Evolutionary conservation across 2,113 vertebrate genomes (phyloP).

Genomic region (Colinus virginianus): DNA sequence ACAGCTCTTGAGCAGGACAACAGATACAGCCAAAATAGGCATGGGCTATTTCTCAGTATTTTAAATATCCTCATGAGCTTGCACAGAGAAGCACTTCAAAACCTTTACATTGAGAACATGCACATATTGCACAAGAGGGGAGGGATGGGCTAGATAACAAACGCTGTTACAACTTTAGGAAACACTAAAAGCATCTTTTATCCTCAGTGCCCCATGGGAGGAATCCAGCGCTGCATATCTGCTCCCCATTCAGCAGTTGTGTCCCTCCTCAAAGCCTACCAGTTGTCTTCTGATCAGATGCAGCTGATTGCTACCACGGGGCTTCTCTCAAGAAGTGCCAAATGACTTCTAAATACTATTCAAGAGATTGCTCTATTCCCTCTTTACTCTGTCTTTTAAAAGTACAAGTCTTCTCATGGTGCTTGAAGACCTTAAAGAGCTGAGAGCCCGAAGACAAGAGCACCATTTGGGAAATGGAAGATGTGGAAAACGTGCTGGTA

Average conservation of each 20-base stretch:
- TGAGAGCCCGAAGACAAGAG: background rate
- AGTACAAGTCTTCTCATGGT: background rate
- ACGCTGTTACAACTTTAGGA: background rate
- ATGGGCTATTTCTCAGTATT: background rate
- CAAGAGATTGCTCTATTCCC: background rate
- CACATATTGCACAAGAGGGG: background rate
- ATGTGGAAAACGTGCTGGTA: background rate
- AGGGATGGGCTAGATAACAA: background rate
- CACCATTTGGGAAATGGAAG: background rate
- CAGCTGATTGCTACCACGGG: background rate
- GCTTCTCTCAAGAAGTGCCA: background rate
- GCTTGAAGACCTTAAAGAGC: background rate
- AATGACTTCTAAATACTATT: background rate
- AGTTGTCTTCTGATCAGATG: background rate
- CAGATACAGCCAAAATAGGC: background rate
- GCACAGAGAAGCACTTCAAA: background rate
- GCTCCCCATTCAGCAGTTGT: background rate
- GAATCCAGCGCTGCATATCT: background rate
- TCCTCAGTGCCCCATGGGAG: background rate
- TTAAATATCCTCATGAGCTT: background rate
- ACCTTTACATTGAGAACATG: background rate
- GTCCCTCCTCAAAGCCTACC: background rate
- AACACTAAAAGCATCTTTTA: background rate
- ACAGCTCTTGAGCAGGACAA: background rate
- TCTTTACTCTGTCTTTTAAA: background rate